Base-by-base conservation (phyloP, 2,113 vertebrate species). In the Heteronetta atricapilla region DNA sequence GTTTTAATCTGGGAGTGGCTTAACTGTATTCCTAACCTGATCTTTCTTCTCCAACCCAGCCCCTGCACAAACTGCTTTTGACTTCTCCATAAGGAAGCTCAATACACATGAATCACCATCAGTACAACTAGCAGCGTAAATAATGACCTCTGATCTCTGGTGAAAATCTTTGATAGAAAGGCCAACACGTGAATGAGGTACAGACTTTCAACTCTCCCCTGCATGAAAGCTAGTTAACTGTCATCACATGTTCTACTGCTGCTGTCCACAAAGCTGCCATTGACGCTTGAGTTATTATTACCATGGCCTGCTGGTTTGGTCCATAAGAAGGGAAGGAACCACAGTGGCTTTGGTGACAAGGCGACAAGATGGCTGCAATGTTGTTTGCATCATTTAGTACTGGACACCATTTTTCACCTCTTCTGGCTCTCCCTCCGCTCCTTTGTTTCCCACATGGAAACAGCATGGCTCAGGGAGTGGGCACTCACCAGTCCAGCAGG, bases 401-500 rank as follows among this genome's bases (percentile, higher is more conserved):
- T 8, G 40, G 13, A 8, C 62, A 28, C 36, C 36, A 63, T 63
- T 63, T 90, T 25, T 11, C 68, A 33, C 26, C 16, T 70, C 33
- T 62, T 28, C 77, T 55, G 59, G 13, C 9, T 83, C 26, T 80
- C 75, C 75, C 48, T 66, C 72, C 56, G 44, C n/a, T 28, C 29
- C 28, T 19, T 8, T 26, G 33, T 40, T 26, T 4, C 53, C 62
- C 26, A 7, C 2, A 3, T 3, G 14, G 62, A 67, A 81, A 72
- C 33, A 50, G n/a, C 53, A 2, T 0, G 8, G 63, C 16, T 14
- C 42, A 31, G 40, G 60, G 40, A 69, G 68, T 0, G 3, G 48
- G 52, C 13, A 40, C 98, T 97, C 91, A 98, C 97, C 94, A 0
- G 95, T 70, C 99, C 99, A 99, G 96, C 99, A 99, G 89, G 99